phyloP scores from a whole-genome alignment of 2,113 vertebrate genomes.

The Protobothrops flavoviridis region DNA sequence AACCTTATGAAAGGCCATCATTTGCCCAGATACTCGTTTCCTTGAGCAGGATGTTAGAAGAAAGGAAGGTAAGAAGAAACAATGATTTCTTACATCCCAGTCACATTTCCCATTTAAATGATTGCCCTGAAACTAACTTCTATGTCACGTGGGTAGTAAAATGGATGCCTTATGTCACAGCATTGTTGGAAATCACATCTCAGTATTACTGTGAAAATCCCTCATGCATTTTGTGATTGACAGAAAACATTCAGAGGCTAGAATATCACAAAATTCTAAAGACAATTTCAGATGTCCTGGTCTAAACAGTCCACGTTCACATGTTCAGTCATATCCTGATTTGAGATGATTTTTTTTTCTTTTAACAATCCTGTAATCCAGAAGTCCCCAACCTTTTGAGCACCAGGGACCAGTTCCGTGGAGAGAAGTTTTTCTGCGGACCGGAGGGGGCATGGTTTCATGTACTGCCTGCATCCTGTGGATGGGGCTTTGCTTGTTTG shows the following conservation, averaged over 20 bases:
- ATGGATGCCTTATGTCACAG: not conserved
- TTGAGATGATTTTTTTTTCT: not conserved
- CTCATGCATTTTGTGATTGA: not conserved
- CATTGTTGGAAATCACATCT: not conserved
- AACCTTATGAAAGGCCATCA: slow-evolving; percentile 85
- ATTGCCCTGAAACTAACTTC: not conserved
- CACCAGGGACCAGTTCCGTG: too few species aligned
- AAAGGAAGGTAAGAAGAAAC: slow-evolving; percentile 78
- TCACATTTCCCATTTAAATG: not conserved
- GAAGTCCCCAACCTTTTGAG: too few species aligned
- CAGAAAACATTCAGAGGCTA: not conserved
- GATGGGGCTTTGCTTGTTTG: too few species aligned
- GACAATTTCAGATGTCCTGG: not conserved
- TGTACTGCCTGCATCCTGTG: too few species aligned
- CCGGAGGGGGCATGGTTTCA: too few species aligned
- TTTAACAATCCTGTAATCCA: not conserved
- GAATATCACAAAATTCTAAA: not conserved
- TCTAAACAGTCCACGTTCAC: not conserved
- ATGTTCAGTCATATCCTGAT: not conserved
- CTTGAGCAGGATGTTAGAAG: slow-evolving; percentile 85
- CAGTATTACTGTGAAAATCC: not conserved
- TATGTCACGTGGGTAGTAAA: not conserved
- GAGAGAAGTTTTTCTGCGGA: too few species aligned
- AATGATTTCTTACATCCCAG: not conserved
- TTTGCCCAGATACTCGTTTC: slow-evolving; percentile 87